Percentiles rank a stretch among this genome's conserved stretches.
Evolutionary conservation across 2,113 vertebrate genomes (phyloP).

Genomic region (Callionymus lyra): DNA sequence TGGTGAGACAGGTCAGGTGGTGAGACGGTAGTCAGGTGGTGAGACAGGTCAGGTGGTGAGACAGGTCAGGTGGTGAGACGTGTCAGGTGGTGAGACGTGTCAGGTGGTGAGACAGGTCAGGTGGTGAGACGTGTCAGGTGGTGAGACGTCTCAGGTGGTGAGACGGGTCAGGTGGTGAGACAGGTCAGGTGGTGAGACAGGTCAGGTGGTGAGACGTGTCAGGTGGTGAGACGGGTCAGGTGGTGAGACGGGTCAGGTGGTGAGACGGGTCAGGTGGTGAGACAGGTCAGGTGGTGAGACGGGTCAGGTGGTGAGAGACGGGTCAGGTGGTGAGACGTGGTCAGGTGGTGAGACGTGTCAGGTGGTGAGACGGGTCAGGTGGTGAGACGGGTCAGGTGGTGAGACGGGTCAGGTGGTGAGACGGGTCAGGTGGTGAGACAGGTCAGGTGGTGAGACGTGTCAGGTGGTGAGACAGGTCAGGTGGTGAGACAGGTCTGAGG

Average conservation of each 20-base stretch:
- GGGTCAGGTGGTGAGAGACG: constrained; percentile 89
- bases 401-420: too few relatives aligned
- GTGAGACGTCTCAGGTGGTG: constrained; percentile 74
- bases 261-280: constrained; percentile 73
- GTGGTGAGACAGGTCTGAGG: not conserved
- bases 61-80: too few relatives aligned
- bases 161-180: too few relatives aligned
- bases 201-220: too few relatives aligned
- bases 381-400: constrained; percentile 76
- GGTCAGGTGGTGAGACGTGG: constrained; percentile 64
- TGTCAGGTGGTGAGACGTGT: too few relatives aligned
- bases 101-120: constrained; percentile 40
- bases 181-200: constrained; percentile 57
- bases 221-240: constrained; percentile 83
- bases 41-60: constrained; percentile 64
- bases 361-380: not conserved
- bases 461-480: too few relatives aligned
- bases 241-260: not conserved
- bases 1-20: not conserved
- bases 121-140: too few relatives aligned
- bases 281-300: constrained; percentile 4
- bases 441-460: constrained; percentile 68
- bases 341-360: constrained; percentile 77
- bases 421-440: constrained; percentile 72
- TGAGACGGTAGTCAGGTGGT: too few relatives aligned